These are phyloP conservation scores for Ageneiosus marmoratus DNA, from an alignment of 2,113 vertebrate genomes.

Conservation along the genomic window DNA sequence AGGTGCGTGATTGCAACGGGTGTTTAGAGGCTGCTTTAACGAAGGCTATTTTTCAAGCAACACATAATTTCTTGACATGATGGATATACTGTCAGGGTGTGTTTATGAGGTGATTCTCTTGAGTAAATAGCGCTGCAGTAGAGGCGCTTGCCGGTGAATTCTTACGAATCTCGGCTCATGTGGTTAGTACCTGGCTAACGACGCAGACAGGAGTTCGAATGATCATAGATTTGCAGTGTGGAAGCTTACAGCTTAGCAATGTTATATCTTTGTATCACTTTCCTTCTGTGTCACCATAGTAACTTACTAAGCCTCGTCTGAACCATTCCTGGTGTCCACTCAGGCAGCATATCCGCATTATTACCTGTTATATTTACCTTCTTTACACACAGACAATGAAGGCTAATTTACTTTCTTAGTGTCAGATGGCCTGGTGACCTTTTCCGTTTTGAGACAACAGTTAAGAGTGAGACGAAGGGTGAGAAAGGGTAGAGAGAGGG, in stretches of 20 bases:
- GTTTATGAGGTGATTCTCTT: slow-evolving; percentile 54
- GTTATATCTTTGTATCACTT: slow-evolving; percentile 25
- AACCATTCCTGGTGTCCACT: slow-evolving; percentile 55
- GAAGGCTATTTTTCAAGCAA: slow-evolving; percentile 58
- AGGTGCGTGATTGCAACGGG: slow-evolving; percentile 50
- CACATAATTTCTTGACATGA: slow-evolving; percentile 53
- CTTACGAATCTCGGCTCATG: slow-evolving; percentile 2
- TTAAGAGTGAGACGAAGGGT: slow-evolving; percentile 24
- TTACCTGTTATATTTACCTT: slow-evolving; percentile 69
- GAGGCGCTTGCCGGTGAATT: slow-evolving; percentile 23
- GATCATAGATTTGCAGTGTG: neutral
- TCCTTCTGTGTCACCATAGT: slow-evolving; percentile 61
- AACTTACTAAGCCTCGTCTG: slow-evolving; percentile 68
- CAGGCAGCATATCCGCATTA: slow-evolving; percentile 52
- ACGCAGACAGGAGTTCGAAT: neutral
- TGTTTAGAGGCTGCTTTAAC: slow-evolving; percentile 58
- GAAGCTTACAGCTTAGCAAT: slow-evolving; percentile 18
- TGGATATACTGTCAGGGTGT: slow-evolving; percentile 54
- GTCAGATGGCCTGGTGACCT: slow-evolving; percentile 50
- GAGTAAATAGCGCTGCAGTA: slow-evolving; percentile 37
- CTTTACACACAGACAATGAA: slow-evolving; percentile 63
- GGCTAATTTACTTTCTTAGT: slow-evolving; percentile 64
- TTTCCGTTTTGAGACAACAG: slow-evolving; percentile 45
- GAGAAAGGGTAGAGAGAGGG: neutral
- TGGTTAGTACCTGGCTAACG: neutral